phyloP scores from a whole-genome alignment of 2,888 invertebrate genomes.

The Lamellibrachia columna region DNA sequence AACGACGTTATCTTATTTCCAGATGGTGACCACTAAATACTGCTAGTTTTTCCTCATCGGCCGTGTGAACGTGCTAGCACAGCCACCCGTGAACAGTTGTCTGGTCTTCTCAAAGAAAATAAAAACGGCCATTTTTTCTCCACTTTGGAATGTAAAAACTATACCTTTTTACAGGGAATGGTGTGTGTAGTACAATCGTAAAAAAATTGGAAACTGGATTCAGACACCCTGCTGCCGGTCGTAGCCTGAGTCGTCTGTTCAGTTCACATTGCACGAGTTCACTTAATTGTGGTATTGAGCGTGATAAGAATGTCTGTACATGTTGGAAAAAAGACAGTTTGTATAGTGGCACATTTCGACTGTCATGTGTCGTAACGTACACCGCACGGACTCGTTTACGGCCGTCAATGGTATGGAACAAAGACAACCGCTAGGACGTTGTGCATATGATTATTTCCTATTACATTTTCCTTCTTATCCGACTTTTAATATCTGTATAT shows the following conservation, averaged over 20 bases:
- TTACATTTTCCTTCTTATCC: not conserved
- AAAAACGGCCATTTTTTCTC: not conserved
- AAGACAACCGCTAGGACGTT: not conserved
- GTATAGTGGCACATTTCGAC: too few species aligned
- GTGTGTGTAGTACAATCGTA: not conserved
- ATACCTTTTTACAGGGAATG: not conserved
- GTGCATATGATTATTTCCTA: not conserved
- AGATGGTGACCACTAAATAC: not conserved
- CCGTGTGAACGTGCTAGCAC: not conserved
- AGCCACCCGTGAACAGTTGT: not conserved
- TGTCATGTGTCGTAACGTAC: too few species aligned
- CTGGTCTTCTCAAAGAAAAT: not conserved
- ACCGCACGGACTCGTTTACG: too few species aligned
- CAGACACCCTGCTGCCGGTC: not conserved
- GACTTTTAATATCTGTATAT: not conserved
- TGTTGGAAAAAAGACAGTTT: not conserved
- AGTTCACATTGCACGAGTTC: not conserved
- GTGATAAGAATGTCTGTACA: not conserved
- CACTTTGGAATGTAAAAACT: not conserved
- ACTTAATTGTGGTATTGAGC: not conserved
- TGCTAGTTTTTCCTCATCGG: not conserved
- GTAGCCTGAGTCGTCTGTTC: not conserved
- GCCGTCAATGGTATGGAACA: too few species aligned
- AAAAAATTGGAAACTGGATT: not conserved
- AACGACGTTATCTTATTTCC: not conserved